Evolutionary conservation across 1,140 invertebrate genomes (phyloP).

Genomic region (Pararge aegeria): DNA sequence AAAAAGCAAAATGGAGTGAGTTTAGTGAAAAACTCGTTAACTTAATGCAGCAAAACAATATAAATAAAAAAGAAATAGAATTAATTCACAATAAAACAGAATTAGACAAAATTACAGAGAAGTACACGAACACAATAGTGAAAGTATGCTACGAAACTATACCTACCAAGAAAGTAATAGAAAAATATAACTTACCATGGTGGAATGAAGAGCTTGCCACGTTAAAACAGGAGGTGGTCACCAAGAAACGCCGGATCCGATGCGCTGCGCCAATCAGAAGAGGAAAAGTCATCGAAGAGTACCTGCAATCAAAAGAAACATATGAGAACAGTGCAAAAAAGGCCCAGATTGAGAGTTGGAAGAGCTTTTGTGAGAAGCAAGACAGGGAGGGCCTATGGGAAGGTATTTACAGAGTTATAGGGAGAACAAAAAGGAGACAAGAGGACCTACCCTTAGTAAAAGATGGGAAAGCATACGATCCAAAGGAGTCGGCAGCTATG

Average conservation of each 20-base stretch:
- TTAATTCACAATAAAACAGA: constrained; percentile 1
- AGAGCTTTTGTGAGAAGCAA: constrained; percentile 30
- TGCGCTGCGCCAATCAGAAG: neutral
- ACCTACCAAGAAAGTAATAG: neutral
- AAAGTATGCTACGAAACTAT: constrained; percentile 14
- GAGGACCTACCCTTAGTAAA: constrained; percentile 22
- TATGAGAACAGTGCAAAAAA: constrained; percentile 10
- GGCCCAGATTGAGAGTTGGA: constrained; percentile 26
- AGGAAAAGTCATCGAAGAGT: constrained; percentile 14
- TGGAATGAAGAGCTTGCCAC: neutral
- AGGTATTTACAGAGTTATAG: constrained; percentile 19
- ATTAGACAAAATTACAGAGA: constrained; percentile 3
- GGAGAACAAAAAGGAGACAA: neutral
- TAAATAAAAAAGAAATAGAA: constrained; percentile 3
- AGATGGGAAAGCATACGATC: neutral
- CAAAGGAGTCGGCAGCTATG: constrained; percentile 17
- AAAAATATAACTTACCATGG: constrained; percentile 1
- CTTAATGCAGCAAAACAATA: neutral
- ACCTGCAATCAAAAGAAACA: constrained; percentile 1
- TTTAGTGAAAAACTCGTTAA: constrained; percentile 14
- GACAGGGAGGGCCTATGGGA: constrained; percentile 27
- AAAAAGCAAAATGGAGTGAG: constrained; percentile 20
- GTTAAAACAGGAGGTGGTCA: neutral
- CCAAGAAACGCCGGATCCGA: neutral
- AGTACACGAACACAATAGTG: constrained; percentile 8